phyloP scores from a whole-genome alignment of 2,797 vertebrate species.

The Acestrorhynchus altus region DNA sequence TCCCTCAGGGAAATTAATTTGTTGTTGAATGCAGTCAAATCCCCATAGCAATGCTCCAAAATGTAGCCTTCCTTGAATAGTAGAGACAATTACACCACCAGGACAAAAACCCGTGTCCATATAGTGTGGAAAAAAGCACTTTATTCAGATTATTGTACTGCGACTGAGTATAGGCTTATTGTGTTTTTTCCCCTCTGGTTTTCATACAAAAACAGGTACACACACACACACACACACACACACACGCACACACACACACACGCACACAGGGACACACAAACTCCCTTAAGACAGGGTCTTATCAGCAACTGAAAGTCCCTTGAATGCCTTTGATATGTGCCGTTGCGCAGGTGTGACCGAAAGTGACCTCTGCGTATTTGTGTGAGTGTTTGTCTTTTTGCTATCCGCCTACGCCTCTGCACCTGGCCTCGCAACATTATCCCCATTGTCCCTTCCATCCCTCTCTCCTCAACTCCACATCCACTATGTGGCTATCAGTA shows the following conservation, averaged over 20 bases:
- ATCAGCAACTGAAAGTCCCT: conserved; percentile 51
- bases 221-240: no score
- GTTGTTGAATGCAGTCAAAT: no score
- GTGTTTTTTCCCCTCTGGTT: no score
- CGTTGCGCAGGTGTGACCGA: conserved; percentile 49
- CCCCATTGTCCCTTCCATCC: conserved; percentile 27
- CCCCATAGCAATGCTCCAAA: no score
- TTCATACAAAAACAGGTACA: not conserved
- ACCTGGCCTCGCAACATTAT: conserved; percentile 52
- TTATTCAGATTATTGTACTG: no score
- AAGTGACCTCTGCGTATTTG: conserved; percentile 43
- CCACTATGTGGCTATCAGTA: conserved; percentile 29
- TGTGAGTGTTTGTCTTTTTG: conserved; percentile 20
- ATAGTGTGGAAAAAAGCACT: no score
- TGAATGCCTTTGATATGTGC: conserved; percentile 52
- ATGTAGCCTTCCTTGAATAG: no score
- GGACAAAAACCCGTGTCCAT: no score
- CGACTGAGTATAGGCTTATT: no score
- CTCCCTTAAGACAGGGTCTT: conserved; percentile 41
- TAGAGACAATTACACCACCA: no score
- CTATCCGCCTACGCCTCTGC: conserved; percentile 21
- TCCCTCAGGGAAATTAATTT: no score
- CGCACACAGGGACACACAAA: conserved; percentile 32
- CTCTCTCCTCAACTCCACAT: conserved; percentile 22
- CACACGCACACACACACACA: conserved; percentile 25